Conservation (phyloP, 2,797 vertebrate genomes). For the Ptychadena robeensis region DNA sequence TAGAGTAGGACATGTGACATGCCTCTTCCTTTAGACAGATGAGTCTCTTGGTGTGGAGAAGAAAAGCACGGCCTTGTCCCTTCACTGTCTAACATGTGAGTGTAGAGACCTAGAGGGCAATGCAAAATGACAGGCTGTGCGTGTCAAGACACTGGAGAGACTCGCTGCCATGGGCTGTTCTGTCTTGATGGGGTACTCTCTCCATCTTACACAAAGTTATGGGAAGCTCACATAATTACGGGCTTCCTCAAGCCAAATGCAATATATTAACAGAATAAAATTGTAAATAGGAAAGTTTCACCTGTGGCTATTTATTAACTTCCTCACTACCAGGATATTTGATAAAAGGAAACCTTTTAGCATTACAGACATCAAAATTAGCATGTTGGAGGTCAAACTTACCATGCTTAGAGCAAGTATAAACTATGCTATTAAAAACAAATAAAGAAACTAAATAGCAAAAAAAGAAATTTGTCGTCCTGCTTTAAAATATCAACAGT, state of each 20-base stretch:
- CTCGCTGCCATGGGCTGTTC: slow-evolving; percentile 41
- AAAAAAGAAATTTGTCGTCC: no score
- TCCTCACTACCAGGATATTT: background rate
- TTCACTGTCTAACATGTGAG: background rate
- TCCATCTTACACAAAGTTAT: background rate
- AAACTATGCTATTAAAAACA: background rate
- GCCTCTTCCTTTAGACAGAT: slow-evolving; percentile 17
- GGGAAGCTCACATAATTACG: background rate
- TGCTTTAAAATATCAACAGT: no score
- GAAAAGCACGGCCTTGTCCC: slow-evolving; percentile 50
- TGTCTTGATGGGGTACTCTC: slow-evolving; percentile 38
- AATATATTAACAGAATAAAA: background rate
- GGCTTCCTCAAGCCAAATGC: background rate
- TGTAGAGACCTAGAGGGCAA: slow-evolving; percentile 40
- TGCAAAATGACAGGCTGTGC: slow-evolving; percentile 14
- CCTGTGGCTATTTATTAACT: background rate
- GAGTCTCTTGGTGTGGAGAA: slow-evolving; percentile 39
- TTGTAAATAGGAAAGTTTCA: background rate
- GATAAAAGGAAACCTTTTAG: no score
- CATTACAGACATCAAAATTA: no score
- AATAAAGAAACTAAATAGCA: no score
- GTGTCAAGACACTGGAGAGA: background rate
- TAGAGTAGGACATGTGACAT: slow-evolving; percentile 20
- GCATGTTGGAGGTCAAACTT: no score
- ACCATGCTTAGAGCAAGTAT: background rate